phyloP scores from a whole-genome alignment of 1,140 invertebrate species.

The Drosophila burlai region DNA sequence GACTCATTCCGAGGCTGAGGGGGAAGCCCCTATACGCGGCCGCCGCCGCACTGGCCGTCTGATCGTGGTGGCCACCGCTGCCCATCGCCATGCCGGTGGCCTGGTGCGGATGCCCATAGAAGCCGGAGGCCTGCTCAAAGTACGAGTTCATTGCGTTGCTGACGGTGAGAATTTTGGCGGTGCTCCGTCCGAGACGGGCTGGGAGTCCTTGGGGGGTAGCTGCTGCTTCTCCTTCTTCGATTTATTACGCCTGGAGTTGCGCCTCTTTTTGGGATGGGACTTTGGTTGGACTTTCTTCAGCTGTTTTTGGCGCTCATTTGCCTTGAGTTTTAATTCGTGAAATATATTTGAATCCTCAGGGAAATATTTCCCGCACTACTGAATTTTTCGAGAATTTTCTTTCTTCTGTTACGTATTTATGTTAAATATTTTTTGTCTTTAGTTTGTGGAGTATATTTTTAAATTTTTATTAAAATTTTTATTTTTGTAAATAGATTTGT shows the following conservation, averaged over 20 bases:
- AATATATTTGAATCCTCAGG: background rate
- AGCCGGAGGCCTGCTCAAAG: constrained; percentile 95
- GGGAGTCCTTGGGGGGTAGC: constrained; percentile 60
- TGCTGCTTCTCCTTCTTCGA: background rate
- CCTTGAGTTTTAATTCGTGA: constrained; percentile 8
- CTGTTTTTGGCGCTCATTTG: constrained; percentile 28
- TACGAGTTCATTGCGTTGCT: constrained; percentile 93
- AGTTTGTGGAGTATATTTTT: background rate
- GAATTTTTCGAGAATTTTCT: background rate
- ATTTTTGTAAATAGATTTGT: background rate
- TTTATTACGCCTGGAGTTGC: background rate
- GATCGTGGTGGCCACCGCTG: constrained; percentile 89
- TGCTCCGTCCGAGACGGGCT: constrained; percentile 54
- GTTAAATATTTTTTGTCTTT: background rate
- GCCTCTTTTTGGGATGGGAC: background rate
- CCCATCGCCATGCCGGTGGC: constrained; percentile 87
- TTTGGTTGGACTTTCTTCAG: constrained; percentile 4
- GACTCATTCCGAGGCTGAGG: constrained; percentile 93
- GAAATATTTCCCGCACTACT: background rate
- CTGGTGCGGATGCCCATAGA: constrained; percentile 95
- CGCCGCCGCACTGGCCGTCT: constrained; percentile 88
- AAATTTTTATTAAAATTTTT: background rate
- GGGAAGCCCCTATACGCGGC: constrained; percentile 93
- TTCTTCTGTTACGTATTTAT: background rate
- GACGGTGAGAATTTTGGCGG: constrained; percentile 85